Base-by-base conservation (phyloP, 2,113 vertebrate genomes). In the Solea solea region DNA sequence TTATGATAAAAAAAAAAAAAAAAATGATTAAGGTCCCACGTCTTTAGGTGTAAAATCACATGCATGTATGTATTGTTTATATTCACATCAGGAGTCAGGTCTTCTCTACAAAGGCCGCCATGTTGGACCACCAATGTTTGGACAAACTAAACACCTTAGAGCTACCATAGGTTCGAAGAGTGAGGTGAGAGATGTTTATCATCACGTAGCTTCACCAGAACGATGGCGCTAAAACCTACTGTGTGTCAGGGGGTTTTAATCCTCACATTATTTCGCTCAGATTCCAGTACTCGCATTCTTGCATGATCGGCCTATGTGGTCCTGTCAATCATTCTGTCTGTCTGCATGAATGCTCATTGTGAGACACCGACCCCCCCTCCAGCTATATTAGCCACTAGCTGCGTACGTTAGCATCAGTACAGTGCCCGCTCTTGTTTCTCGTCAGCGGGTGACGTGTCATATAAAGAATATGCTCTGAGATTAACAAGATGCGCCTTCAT, bases 381-480 rank as follows among this genome's bases (percentile, higher is more conserved):
- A 89, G 89, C 88, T 60, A 83, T 78, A 67, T 53, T 73, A 46
- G 9, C 60, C 74, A 61, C 69, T 16, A 69, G 75, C 72, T 28
- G 58, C 72, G 72, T 64, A 51, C 65, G 71, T 27, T 62, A 71
- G 55, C 77, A 48, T 84, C 69, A 86, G 78, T 12, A 91, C 88
- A 92, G 83, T 88, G 83, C 76, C 58, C 63, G 46, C 85, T 86
- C 72, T 90, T 89, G 88, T 88, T 73, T 77, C 54, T 76, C 75
- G 77, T 42, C 59, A 77, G 39, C 70, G 67, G 48, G 77, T 76
- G 83, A 80, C 70, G 72, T 34, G 74, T 74, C 73, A 68, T 56
- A 80, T 78, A 56, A 65, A 58, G n/a, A 52, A 69, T 74, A 63
- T 73, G 60, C 64, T 68, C 25, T 21, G 68, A 68, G 60, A 74